phyloP scores from a whole-genome alignment of 1,140 invertebrate genomes.

The Hydropsyche tenuis region DNA sequence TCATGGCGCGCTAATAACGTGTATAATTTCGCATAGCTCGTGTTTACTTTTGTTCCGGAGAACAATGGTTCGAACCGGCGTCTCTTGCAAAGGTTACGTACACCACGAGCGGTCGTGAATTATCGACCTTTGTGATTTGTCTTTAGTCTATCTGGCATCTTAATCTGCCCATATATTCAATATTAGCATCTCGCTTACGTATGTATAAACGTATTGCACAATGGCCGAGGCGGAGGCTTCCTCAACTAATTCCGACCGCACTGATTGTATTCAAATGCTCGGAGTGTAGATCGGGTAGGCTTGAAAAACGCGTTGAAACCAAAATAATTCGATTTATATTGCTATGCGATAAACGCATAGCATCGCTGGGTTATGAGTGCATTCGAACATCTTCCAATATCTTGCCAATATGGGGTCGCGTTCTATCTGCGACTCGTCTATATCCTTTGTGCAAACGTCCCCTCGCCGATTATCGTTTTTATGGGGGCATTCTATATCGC shows the following conservation, averaged over 20 bases:
- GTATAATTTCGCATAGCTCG: conserved; percentile 40
- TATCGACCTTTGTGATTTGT: conserved; percentile 49
- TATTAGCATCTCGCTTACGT: conserved; percentile 15
- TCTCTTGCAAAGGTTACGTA: conserved; percentile 42
- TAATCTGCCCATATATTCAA: conserved; percentile 37
- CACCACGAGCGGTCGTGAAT: conserved; percentile 38
- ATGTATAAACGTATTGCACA: conserved; percentile 1
- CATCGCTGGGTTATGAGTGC: background rate
- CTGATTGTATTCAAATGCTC: conserved; percentile 36
- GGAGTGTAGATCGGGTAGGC: background rate
- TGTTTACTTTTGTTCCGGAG: conserved; percentile 46
- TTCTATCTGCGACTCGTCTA: conserved; percentile 16
- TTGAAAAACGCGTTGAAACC: background rate
- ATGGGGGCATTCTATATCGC: conserved; percentile 41
- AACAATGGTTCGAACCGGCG: conserved; percentile 45
- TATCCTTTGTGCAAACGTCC: conserved; percentile 29
- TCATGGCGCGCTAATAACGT: conserved; percentile 18
- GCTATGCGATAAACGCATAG: too few species aligned
- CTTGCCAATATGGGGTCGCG: conserved; percentile 1
- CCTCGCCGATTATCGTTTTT: conserved; percentile 37
- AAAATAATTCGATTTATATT: too few species aligned
- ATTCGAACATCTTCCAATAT: background rate
- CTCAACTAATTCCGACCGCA: conserved; percentile 13
- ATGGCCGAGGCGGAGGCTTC: background rate
- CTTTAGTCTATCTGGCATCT: conserved; percentile 44